Percentiles rank a stretch among this genome's conserved stretches.
Conservation (phyloP, 2,888 invertebrate species). For the Ypsolopha sequella region DNA sequence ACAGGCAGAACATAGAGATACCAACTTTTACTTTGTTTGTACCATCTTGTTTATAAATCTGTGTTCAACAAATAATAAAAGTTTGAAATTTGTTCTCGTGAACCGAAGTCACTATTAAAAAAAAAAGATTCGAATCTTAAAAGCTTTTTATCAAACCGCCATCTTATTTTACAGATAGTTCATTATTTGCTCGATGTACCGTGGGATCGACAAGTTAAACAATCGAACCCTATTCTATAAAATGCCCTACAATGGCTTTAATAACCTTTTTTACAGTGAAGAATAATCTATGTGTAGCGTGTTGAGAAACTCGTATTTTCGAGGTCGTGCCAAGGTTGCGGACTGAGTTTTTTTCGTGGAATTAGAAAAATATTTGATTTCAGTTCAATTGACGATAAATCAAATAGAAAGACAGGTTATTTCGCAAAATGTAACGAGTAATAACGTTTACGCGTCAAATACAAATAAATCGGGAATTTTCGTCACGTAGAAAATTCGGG, state of each 20-base stretch:
- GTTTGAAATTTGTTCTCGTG: too few species aligned
- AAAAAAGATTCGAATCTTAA: background rate
- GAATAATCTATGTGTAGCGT: background rate
- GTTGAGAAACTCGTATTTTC: background rate
- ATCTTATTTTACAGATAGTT: background rate
- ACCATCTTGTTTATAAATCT: too few species aligned
- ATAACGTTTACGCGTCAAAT: too few species aligned
- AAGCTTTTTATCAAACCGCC: background rate
- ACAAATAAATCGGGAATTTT: too few species aligned
- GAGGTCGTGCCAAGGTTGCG: background rate
- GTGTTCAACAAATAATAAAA: too few species aligned
- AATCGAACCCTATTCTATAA: background rate
- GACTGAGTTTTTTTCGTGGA: background rate
- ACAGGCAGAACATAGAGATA: too few species aligned
- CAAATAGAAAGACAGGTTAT: too few species aligned
- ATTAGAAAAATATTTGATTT: background rate
- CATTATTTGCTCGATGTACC: background rate
- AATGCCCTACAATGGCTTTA: background rate
- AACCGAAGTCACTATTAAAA: too few species aligned
- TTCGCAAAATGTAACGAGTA: too few species aligned
- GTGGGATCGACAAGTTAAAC: background rate
- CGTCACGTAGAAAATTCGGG: too few species aligned
- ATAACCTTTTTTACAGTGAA: background rate
- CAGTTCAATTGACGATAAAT: too few species aligned
- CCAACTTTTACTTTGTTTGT: too few species aligned